These are phyloP conservation scores for Drosophila equinoxialis DNA, from an alignment of 1,140 invertebrate species.

Conservation along the genomic window DNA sequence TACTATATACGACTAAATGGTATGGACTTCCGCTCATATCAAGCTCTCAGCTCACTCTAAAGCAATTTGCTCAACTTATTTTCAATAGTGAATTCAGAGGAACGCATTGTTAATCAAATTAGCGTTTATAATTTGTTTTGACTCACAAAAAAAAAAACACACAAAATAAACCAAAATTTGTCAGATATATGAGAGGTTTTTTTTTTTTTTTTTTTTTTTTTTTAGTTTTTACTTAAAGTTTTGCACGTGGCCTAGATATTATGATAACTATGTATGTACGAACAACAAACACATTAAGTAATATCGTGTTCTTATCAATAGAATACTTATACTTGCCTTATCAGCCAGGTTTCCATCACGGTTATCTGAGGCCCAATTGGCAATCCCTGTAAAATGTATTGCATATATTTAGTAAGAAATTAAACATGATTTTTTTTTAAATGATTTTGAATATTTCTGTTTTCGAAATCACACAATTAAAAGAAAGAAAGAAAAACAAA, in stretches of 20 bases:
- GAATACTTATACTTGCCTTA: conserved; percentile 71
- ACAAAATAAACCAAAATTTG: conserved; percentile 35
- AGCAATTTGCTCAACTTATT: conserved; percentile 33
- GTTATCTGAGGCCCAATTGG: conserved; percentile 79
- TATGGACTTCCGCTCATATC: conserved; percentile 28
- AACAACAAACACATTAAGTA: conserved; percentile 5
- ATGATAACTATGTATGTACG: conserved; percentile 1
- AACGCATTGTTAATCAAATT: conserved; percentile 69
- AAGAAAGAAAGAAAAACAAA: background rate
- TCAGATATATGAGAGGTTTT: conserved; percentile 19
- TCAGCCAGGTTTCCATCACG: conserved; percentile 81
- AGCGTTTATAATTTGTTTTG: conserved; percentile 60
- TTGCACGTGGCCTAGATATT: too few relatives aligned
- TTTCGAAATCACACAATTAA: background rate
- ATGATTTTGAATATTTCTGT: background rate
- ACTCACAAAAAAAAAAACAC: background rate
- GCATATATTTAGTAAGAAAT: conserved; percentile 2
- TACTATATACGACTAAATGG: conserved; percentile 8
- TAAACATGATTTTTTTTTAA: background rate
- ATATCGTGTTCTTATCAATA: conserved; percentile 13
- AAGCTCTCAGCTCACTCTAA: conserved; percentile 31
- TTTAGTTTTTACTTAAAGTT: background rate
- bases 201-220: background rate
- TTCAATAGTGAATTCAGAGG: conserved; percentile 26
- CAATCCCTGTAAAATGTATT: conserved; percentile 73